Evolutionary conservation across 2,113 vertebrate species (phyloP), one percentile per base, ranked within the genome.

Genomic region (Nothocercus julius): DNA sequence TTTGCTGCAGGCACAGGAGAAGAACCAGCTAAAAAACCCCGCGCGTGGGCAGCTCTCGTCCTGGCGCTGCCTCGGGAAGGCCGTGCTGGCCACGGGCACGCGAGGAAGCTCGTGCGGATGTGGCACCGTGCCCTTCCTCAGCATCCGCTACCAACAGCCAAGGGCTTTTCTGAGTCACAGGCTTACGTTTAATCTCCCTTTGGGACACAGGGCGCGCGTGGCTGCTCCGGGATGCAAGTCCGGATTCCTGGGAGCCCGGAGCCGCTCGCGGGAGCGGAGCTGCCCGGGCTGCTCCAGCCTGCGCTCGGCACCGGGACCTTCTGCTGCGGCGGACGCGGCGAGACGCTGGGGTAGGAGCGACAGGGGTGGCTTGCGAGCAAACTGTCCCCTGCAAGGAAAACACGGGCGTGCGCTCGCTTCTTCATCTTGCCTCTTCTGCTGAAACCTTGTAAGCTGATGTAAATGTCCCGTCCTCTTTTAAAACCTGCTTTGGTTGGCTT

Each of bases 331-430:
- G 42, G 13, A 15, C 87, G 25, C 4, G 63, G 30, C 17, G 30
- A 59, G 58, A 68, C 47, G 7, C n/a, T 63, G n/a, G 44, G 53
- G 53, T 44, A 44, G 75, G 62, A 49, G 17, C 54, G 14, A 30
- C 53, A n/a, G 0, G 2, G 27, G 28, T 0, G 1, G 8, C 20
- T 63, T 63, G 61, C 16, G 56, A 66, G 25, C 11, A 69, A 6
- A 14, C 1, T 8, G 38, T 49, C 2, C 14, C 27, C 58, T 74
- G 34, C 13, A 45, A 38, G 32, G 51, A 77, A 61, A 74, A 36
- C 13, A 18, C 42, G 22, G 7, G 19, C 36, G 64, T 64, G 58
- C 53, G 45, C 61, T 53, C 21, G 2, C 21, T 45, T 32, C 28
- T 34, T 11, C 42, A 34, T 51, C 56, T 74, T 32, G 30, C 42